phyloP scores from a whole-genome alignment of 2,113 vertebrate species.

The Leuciscus idus region DNA sequence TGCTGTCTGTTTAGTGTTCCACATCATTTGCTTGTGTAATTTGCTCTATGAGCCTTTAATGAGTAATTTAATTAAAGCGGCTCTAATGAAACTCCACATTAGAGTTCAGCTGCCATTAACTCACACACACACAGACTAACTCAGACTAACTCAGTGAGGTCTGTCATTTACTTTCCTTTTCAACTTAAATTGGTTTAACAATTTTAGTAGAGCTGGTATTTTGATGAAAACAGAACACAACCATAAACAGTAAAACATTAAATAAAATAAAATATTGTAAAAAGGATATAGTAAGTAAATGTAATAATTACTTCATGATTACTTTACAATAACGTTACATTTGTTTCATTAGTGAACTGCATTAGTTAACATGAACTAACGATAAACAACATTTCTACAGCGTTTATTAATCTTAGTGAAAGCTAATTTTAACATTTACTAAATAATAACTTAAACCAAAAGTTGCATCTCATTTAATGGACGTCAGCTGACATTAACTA shows the following conservation, averaged over 20 bases:
- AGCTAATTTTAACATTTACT: too few relatives aligned
- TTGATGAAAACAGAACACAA: not conserved
- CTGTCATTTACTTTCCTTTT: not conserved
- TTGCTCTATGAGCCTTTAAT: slow-evolving; percentile 3
- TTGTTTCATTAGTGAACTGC: too few relatives aligned
- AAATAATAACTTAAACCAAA: too few relatives aligned
- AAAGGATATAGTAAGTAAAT: too few relatives aligned
- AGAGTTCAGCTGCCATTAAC: not conserved
- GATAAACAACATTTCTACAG: too few relatives aligned
- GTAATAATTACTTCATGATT: too few relatives aligned
- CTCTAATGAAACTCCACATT: slow-evolving; percentile 8
- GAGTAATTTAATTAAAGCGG: slow-evolving; percentile 7
- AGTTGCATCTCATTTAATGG: too few relatives aligned
- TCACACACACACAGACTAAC: not conserved
- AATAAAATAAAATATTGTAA: not conserved
- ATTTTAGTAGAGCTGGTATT: too few relatives aligned
- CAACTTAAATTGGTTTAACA: not conserved
- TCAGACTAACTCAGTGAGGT: not conserved
- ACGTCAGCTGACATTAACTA: too few relatives aligned
- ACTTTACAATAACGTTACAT: too few relatives aligned
- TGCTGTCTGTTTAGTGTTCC: slow-evolving; percentile 7
- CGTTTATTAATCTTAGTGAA: too few relatives aligned
- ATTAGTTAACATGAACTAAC: too few relatives aligned
- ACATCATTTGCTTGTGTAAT: slow-evolving; percentile 16
- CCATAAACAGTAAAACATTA: not conserved